These are phyloP conservation scores for Portunus trituberculatus DNA, from an alignment of 1,140 invertebrate genomes.

Conservation along the genomic window DNA sequence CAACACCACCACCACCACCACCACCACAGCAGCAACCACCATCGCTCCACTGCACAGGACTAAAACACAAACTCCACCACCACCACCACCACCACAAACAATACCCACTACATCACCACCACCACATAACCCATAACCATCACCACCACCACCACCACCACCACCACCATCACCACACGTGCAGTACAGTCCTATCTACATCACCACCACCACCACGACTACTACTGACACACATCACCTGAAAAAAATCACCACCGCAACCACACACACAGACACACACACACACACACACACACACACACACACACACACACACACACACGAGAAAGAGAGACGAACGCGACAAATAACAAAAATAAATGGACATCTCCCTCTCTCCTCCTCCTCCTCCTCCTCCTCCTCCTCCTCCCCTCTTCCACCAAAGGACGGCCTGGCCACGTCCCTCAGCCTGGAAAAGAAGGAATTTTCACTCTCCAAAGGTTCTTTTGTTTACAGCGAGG, in stretches of 20 bases:
- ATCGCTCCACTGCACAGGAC: not conserved
- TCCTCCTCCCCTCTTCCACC: not conserved
- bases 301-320: not conserved
- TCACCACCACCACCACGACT: not conserved
- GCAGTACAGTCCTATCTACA: not conserved
- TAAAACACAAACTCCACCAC: not conserved
- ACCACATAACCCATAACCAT: not conserved
- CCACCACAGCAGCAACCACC: not conserved
- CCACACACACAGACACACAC: not conserved
- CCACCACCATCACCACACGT: not conserved
- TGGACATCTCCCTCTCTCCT: not conserved
- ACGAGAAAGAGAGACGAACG: too few relatives aligned
- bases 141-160: slow-evolving; percentile 2
- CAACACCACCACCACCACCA: slow-evolving; percentile 22
- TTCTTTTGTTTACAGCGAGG: slow-evolving; percentile 20
- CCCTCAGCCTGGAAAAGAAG: not conserved
- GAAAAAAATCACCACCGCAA: not conserved
- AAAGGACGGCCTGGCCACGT: not conserved
- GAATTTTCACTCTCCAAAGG: not conserved
- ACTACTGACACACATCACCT: not conserved
- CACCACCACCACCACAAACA: not conserved
- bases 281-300: slow-evolving; percentile 22
- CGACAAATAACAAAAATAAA: too few relatives aligned
- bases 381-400: not conserved
- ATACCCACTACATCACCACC: not conserved